Base-by-base conservation (phyloP, 2,888 invertebrate species). In the Phalangium opilio region DNA sequence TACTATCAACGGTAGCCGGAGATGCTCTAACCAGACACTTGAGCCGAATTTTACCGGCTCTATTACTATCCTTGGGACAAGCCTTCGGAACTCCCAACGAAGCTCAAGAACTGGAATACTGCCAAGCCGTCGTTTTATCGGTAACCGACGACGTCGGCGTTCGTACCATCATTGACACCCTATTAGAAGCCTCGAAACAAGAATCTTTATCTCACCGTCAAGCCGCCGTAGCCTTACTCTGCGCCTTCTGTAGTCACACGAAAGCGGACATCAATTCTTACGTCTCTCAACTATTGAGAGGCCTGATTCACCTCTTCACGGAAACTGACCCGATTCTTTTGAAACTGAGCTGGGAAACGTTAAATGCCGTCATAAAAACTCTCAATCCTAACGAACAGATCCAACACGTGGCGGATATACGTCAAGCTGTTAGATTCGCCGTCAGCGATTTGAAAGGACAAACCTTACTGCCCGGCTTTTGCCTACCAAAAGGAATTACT, bases 1-100 rank as follows among this genome's bases (percentile, higher is more conserved):
- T 91, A 61, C 72, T 96, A 55, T 87, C 93, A 2, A 83, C 91
- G 20, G 93, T 93, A 4, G 91, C 95, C 41, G 93, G 91, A 40
- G 86, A 90, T 64, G 81, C 93, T 17, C 73, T 95, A 45, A 86
- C 84, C 10, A 80, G 83, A 62, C 91, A 90, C 66, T 73, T 96
- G 53, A 78, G 81, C 56, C 85, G 85, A 68, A 89, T 98, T 63
- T 72, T 98, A 58, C 89, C 90, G 21, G 91, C 96, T 19, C 71
- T 98, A 54, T 74, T 93, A 50, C 72, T 73, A 19, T 81, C 86
- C 48, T 70, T 89, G 44, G 77, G 75, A 1, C 73, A 75, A 33
- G 78, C 58, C 8, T 46, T 57, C n/a, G 54, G 56, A 20, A 72
- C 74, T 18, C 67, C 75, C 1, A 70, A 73, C 49, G 81, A 81